Percentiles rank a stretch among this genome's conserved stretches.
Conservation (phyloP, 2,113 vertebrate genomes). For the Neolamprologus modestus region DNA sequence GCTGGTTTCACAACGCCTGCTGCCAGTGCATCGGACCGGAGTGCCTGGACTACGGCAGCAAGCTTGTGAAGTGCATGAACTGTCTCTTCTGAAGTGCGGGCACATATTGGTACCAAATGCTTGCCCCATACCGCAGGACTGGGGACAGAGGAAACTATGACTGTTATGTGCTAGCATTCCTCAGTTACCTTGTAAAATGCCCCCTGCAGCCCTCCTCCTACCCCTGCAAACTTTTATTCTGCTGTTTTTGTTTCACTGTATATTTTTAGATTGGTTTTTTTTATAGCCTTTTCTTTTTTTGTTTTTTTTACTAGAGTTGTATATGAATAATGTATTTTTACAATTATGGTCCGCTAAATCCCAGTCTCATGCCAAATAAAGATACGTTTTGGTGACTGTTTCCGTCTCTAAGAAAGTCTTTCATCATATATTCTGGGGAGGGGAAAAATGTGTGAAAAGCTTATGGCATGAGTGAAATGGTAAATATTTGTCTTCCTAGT, state of each 20-base stretch:
- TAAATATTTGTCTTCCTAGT: not conserved
- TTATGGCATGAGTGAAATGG: not conserved
- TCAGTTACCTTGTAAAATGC: slow-evolving; percentile 63
- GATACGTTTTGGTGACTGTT: slow-evolving; percentile 48
- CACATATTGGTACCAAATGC: slow-evolving; percentile 39
- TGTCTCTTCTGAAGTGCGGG: slow-evolving; percentile 84
- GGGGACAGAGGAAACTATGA: slow-evolving; percentile 43
- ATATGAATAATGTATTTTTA: slow-evolving; percentile 72
- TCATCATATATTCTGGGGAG: not conserved
- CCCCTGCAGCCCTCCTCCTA: not conserved
- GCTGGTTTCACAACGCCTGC: slow-evolving; percentile 99
- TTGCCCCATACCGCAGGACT: slow-evolving; percentile 40
- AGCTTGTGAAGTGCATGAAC: slow-evolving; percentile 94
- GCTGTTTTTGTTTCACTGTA: slow-evolving; percentile 64
- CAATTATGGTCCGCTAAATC: slow-evolving; percentile 44
- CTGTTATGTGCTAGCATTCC: slow-evolving; percentile 46
- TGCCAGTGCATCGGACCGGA: slow-evolving; percentile 97
- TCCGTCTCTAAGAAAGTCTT: not conserved
- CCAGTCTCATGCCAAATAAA: slow-evolving; percentile 61
- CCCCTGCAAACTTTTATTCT: slow-evolving; percentile 59
- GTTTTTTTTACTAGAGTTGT: slow-evolving; percentile 49
- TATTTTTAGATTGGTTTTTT: slow-evolving; percentile 60
- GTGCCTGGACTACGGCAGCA: slow-evolving; percentile 96
- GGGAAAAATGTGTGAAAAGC: not conserved
- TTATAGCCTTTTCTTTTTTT: not conserved